Percentiles rank a stretch among this genome's conserved stretches.
Conservation (phyloP, 2,797 vertebrate genomes). For the Myiotriccus ornatus region DNA sequence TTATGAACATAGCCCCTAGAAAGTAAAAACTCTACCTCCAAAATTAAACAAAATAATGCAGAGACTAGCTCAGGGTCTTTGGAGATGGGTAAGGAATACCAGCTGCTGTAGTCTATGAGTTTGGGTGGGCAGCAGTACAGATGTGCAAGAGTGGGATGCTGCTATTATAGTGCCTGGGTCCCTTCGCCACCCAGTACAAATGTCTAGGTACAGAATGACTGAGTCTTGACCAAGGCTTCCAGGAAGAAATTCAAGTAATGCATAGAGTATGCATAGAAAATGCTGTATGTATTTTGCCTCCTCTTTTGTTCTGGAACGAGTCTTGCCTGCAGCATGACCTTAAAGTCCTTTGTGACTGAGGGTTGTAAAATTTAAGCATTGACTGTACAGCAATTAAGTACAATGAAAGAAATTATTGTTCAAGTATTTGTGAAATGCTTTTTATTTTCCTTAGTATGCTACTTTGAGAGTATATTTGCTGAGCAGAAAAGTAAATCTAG, state of each 20-base stretch:
- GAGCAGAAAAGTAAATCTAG: background rate
- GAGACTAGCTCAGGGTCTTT: background rate
- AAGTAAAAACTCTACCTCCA: background rate
- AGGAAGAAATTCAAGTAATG: background rate
- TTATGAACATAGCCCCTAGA: background rate
- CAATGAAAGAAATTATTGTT: background rate
- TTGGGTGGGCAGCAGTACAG: background rate
- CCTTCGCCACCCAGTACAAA: background rate
- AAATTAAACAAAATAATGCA: background rate
- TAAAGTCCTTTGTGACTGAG: constrained; percentile 9
- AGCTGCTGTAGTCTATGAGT: background rate
- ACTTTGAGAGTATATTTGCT: background rate
- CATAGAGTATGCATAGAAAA: background rate
- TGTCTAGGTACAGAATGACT: background rate
- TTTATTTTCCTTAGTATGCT: background rate
- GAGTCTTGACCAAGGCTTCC: background rate
- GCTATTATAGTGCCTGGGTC: background rate
- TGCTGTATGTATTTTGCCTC: background rate
- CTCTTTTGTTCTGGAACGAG: background rate
- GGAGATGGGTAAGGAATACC: background rate
- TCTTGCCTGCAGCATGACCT: background rate
- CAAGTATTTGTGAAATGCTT: background rate
- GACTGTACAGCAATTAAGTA: background rate
- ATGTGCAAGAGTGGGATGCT: background rate
- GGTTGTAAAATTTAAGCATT: background rate